Percentiles rank a stretch among this genome's conserved stretches.
Evolutionary conservation across 2,888 invertebrate species (phyloP).

Genomic region (Callinectes sapidus): DNA sequence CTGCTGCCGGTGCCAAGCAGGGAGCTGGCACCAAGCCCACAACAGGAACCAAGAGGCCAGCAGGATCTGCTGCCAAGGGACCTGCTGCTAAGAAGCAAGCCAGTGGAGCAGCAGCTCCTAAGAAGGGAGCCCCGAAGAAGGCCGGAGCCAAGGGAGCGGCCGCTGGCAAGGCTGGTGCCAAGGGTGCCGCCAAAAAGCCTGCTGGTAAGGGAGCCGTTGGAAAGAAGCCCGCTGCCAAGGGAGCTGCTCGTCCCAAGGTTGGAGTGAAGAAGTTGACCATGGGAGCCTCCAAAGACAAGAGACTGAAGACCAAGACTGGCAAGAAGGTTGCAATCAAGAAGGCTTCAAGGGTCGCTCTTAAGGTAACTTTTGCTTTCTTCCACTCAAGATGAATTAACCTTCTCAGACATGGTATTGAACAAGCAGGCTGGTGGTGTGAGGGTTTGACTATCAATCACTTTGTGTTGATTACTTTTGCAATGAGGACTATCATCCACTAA

Average conservation of each 20-base stretch:
- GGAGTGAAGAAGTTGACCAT: constrained; percentile 55
- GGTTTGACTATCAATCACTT: background rate
- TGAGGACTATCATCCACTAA: no score
- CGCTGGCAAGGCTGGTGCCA: constrained; percentile 41
- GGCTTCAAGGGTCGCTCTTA: constrained; percentile 18
- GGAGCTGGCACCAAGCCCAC: constrained; percentile 41
- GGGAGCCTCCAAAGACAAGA: constrained; percentile 47
- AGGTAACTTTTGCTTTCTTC: background rate
- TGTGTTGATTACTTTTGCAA: background rate
- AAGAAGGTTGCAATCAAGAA: constrained; percentile 3
- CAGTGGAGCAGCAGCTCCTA: constrained; percentile 27
- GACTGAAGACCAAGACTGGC: constrained; percentile 27
- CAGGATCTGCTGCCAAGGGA: constrained; percentile 48
- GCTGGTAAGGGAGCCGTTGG: constrained; percentile 21
- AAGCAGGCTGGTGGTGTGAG: background rate
- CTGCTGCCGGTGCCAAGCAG: constrained; percentile 44
- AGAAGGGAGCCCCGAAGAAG: constrained; percentile 30
- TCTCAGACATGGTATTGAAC: background rate
- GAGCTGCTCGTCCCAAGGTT: constrained; percentile 24
- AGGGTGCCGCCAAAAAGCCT: constrained; percentile 51
- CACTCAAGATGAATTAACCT: background rate
- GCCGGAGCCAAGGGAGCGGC: background rate
- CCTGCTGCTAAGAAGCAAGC: constrained; percentile 56
- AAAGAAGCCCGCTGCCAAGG: constrained; percentile 23
- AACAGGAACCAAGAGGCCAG: constrained; percentile 55